Evolutionary conservation across 2,113 vertebrate genomes (phyloP).

Genomic region (Acinonyx jubatus): DNA sequence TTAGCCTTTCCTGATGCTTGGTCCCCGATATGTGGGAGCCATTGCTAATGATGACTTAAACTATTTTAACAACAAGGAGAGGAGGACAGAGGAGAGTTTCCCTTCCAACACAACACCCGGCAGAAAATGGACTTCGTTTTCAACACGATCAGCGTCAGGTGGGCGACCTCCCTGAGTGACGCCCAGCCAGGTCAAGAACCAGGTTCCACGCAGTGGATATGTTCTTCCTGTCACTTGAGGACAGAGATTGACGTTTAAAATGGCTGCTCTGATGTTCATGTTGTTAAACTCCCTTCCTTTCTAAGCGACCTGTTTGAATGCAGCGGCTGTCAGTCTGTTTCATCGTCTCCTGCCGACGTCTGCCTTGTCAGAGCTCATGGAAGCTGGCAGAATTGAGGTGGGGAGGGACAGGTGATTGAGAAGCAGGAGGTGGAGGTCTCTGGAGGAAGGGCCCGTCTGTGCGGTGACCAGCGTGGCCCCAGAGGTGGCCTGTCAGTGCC

Average conservation of each 20-base stretch:
- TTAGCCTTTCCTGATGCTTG: not conserved
- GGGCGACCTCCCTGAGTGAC: fast-evolving
- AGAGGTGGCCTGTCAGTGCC: fast-evolving
- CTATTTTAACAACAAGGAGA: not conserved
- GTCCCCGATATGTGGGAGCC: not conserved
- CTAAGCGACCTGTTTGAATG: not conserved
- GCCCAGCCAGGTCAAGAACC: fast-evolving
- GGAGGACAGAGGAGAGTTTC: not conserved
- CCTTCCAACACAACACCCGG: not conserved
- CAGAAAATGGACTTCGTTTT: not conserved
- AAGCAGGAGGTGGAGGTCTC: not conserved
- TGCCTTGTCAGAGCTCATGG: not conserved
- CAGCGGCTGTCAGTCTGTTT: not conserved
- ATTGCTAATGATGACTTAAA: not conserved
- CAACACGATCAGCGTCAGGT: fast-evolving
- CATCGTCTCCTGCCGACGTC: not conserved
- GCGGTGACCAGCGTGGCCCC: not conserved
- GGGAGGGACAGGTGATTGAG: not conserved
- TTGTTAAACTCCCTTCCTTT: not conserved
- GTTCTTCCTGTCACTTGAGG: no score
- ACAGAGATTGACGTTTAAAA: not conserved
- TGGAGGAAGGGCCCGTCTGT: not conserved
- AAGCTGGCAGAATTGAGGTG: not conserved
- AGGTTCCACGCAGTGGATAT: not conserved
- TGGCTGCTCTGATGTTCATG: not conserved